phyloP scores from a whole-genome alignment of 2,888 invertebrate species.

The Ectemnius lituratus region DNA sequence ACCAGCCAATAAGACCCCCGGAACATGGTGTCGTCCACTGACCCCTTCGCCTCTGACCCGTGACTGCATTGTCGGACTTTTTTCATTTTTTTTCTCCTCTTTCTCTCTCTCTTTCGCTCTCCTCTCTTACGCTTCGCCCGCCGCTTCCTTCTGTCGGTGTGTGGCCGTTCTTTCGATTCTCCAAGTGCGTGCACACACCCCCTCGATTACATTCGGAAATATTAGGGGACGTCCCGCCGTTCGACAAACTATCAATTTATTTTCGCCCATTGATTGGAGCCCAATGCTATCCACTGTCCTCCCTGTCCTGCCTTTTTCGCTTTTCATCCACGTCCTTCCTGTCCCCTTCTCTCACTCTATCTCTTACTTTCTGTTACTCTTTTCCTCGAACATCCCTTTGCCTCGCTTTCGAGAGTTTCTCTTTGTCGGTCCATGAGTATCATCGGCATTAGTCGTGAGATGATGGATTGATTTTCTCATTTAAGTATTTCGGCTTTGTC shows the following conservation, averaged over 20 bases:
- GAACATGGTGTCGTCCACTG: constrained; percentile 63
- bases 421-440: background rate
- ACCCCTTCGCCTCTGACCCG: constrained; percentile 61
- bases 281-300: constrained; percentile 24
- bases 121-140: background rate
- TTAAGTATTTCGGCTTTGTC: too few species aligned
- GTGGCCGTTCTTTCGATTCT: constrained; percentile 45
- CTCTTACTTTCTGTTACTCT: background rate
- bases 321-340: constrained; percentile 6
- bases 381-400: background rate
- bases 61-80: constrained; percentile 73
- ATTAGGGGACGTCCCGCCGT: constrained; percentile 78
- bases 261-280: constrained; percentile 67
- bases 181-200: constrained; percentile 72
- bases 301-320: constrained; percentile 2
- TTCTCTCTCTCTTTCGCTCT: constrained; percentile 20
- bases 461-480: background rate
- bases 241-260: constrained; percentile 78
- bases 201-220: constrained; percentile 78
- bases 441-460: background rate
- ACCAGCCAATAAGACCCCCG: constrained; percentile 76
- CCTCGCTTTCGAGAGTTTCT: too few species aligned
- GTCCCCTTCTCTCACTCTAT: background rate
- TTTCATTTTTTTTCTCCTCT: constrained; percentile 61
- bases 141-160: constrained; percentile 33